A percentile compares a stretch with the other conserved stretches of the same genome.
These are phyloP conservation scores for Vollenhovia emeryi DNA, from an alignment of 1,140 invertebrate species.

Conservation along the genomic window DNA sequence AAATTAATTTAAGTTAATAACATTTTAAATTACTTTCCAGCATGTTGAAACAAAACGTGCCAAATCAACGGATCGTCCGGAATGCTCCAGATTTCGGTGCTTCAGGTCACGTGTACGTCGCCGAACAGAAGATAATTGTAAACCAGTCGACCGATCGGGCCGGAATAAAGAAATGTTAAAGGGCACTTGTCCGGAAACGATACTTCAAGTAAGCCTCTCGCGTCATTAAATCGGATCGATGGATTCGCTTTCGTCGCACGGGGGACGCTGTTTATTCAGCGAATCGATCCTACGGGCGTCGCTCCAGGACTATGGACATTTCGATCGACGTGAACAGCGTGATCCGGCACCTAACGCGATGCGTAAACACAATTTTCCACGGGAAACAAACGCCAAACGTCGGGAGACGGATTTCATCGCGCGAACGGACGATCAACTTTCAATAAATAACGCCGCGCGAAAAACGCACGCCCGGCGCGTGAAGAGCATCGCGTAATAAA, in stretches of 20 bases:
- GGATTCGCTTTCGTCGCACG: constrained; percentile 24
- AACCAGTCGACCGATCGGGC: not conserved
- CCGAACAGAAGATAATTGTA: not conserved
- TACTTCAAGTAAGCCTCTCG: constrained; percentile 30
- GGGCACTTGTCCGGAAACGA: constrained; percentile 33
- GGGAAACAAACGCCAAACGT: constrained; percentile 13
- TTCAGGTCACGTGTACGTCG: not conserved
- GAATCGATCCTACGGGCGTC: constrained; percentile 23
- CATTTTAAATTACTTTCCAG: too few relatives aligned
- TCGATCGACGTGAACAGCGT: constrained; percentile 39
- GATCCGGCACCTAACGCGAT: constrained; percentile 40
- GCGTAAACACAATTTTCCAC: constrained; percentile 50
- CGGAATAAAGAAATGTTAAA: constrained; percentile 57
- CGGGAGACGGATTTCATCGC: not conserved
- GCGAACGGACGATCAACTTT: constrained; percentile 15
- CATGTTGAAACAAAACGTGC: too few relatives aligned
- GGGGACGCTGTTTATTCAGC: constrained; percentile 40
- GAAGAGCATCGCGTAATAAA: constrained; percentile 18
- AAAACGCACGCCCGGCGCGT: not conserved
- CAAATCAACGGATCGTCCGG: not conserved
- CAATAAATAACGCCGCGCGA: constrained; percentile 9
- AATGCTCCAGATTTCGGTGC: not conserved
- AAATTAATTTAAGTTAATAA: too few relatives aligned
- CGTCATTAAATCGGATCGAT: constrained; percentile 55
- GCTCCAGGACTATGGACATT: constrained; percentile 25